Conservation (phyloP, 2,113 vertebrate genomes). For the Ancistrus triradiatus region DNA sequence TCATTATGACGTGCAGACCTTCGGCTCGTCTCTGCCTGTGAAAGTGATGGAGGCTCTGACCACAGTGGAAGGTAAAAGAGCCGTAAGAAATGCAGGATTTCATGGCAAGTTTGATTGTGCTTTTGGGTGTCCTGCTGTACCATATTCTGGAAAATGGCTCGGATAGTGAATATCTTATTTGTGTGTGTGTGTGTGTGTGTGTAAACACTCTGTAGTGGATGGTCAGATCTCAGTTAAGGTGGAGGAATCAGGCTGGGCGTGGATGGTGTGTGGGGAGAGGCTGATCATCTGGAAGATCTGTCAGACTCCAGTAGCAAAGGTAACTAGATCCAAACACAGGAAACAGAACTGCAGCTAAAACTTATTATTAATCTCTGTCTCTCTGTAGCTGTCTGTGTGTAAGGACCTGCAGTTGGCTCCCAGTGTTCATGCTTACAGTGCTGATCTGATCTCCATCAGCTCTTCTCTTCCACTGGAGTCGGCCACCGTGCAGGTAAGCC, state of each 20-base stretch:
- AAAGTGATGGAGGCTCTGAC: slow-evolving; percentile 94
- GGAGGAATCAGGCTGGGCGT: slow-evolving; percentile 88
- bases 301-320: slow-evolving; percentile 85
- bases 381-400: slow-evolving; percentile 79
- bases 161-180: not conserved
- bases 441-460: slow-evolving; percentile 79
- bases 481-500: slow-evolving; percentile 73
- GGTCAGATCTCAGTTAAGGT: slow-evolving; percentile 81
- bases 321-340: not conserved
- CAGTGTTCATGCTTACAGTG: slow-evolving; percentile 75
- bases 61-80: slow-evolving; percentile 73
- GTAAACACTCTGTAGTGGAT: slow-evolving; percentile 61
- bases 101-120: no score
- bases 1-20: slow-evolving; percentile 85
- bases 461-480: slow-evolving; percentile 67
- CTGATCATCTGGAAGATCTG: slow-evolving; percentile 93
- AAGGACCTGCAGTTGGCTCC: slow-evolving; percentile 89
- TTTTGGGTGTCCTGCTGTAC: no score
- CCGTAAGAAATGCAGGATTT: not conserved
- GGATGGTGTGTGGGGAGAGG: slow-evolving; percentile 83
- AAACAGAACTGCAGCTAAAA: no score
- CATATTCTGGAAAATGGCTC: not conserved
- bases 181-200: not conserved
- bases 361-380: slow-evolving; percentile 1
- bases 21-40: slow-evolving; percentile 89